Conservation (phyloP, 1,140 invertebrate genomes). For the Aphelenchoides avenae region DNA sequence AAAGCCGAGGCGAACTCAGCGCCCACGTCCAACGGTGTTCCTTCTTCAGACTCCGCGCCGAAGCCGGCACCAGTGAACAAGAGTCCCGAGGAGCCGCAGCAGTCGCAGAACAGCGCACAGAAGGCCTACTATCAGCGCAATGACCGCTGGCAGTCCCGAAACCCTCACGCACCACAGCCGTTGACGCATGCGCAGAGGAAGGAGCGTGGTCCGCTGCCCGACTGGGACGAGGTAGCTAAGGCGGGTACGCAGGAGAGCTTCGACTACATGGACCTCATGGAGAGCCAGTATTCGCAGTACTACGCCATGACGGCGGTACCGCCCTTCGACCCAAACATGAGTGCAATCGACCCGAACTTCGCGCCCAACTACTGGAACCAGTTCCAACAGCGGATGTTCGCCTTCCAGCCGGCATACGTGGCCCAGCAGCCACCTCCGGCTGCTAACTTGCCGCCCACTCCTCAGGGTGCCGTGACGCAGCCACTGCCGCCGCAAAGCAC, state of each 20-base stretch:
- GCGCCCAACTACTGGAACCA: too few relatives aligned
- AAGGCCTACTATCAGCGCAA: constrained; percentile 11
- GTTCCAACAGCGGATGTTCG: too few relatives aligned
- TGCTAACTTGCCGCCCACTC: constrained; percentile 1
- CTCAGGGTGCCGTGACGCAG: constrained; percentile 5
- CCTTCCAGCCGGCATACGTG: too few relatives aligned
- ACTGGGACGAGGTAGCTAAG: constrained; percentile 56
- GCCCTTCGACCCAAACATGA: constrained; percentile 46
- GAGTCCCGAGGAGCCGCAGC: neutral
- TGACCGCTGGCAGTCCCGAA: constrained; percentile 19
- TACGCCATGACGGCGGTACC: constrained; percentile 49
- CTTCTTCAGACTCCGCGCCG: neutral
- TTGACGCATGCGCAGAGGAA: constrained; percentile 34
- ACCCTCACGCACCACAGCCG: constrained; percentile 33
- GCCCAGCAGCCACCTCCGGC: constrained; percentile 9
- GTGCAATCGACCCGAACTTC: too few relatives aligned
- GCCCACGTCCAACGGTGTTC: neutral
- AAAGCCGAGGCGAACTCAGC: neutral
- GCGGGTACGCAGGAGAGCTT: constrained; percentile 48
- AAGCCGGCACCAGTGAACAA: neutral
- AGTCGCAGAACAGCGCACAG: constrained; percentile 1
- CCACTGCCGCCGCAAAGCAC: constrained; percentile 7
- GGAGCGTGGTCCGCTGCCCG: constrained; percentile 52
- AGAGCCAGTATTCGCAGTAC: constrained; percentile 51
- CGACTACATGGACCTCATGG: constrained; percentile 59